These are phyloP conservation scores for Podarcis raffonei DNA, from an alignment of 2,113 vertebrate species.

Conservation along the genomic window DNA sequence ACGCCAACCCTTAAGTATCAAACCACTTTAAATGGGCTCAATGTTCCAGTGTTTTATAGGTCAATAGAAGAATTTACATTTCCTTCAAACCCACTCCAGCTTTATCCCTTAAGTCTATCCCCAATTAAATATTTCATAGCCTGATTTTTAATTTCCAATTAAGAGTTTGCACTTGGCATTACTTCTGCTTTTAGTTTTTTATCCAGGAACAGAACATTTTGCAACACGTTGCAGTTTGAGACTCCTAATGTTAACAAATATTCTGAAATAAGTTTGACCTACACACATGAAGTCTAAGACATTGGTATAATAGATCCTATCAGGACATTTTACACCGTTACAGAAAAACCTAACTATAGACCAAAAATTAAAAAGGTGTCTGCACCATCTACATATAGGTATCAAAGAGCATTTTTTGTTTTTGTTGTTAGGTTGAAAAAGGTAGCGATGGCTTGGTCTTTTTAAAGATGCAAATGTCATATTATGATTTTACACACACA, in stretches of 20 bases:
- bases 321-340: conserved; percentile 46
- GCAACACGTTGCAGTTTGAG: neutral
- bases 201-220: conserved; percentile 29
- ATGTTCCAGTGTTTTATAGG: conserved; percentile 31
- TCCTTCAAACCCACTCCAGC: neutral
- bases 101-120: conserved; percentile 20
- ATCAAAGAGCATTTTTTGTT: conserved; percentile 36
- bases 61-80: neutral
- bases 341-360: conserved; percentile 41
- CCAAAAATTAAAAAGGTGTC: conserved; percentile 52
- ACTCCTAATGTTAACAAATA: conserved; percentile 19
- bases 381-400: conserved; percentile 38
- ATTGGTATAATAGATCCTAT: conserved; percentile 20
- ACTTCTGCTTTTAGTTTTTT: conserved; percentile 22
- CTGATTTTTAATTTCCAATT: conserved; percentile 30
- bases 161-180: neutral
- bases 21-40: conserved; percentile 23
- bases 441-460: conserved; percentile 20
- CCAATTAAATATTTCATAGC: conserved; percentile 7
- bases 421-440: conserved; percentile 4
- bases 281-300: conserved; percentile 21
- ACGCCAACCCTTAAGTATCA: conserved; percentile 7
- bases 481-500: conserved; percentile 53
- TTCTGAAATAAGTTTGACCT: conserved; percentile 6
- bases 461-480: conserved; percentile 22